Percentiles rank a stretch among this genome's conserved stretches.
Conservation (phyloP, 2,113 vertebrate genomes). For the Bucco capensis region DNA sequence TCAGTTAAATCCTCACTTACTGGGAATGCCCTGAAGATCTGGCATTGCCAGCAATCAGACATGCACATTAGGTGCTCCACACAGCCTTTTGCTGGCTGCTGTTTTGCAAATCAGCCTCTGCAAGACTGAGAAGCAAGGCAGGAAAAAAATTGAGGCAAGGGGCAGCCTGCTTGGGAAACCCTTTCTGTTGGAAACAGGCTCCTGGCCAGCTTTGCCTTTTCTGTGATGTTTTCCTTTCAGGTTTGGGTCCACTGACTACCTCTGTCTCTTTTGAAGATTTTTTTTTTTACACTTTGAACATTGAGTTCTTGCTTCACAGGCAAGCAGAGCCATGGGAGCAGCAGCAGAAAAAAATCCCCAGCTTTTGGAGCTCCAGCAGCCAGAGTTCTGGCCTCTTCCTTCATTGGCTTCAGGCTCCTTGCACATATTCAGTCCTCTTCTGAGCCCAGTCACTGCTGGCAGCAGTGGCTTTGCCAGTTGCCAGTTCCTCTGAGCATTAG, state of each 20-base stretch:
- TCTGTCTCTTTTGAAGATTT: constrained; percentile 26
- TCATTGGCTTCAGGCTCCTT: neutral
- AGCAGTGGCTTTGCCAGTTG: neutral
- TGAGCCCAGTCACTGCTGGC: neutral
- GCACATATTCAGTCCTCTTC: neutral
- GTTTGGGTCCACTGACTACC: neutral
- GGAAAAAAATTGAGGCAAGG: constrained; percentile 34
- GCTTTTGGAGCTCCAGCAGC: neutral
- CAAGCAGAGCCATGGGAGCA: constrained; percentile 13
- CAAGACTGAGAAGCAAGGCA: constrained; percentile 1
- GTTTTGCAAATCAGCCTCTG: neutral
- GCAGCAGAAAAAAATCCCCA: neutral
- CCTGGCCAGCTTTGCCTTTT: constrained; percentile 23
- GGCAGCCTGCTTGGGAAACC: constrained; percentile 24
- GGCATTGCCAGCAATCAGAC: neutral
- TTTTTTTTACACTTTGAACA: constrained; percentile 27
- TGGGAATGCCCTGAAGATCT: neutral
- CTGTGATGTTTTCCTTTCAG: constrained; percentile 1
- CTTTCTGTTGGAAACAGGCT: constrained; percentile 16
- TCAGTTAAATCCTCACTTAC: neutral
- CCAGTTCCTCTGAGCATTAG: neutral
- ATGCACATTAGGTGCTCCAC: neutral
- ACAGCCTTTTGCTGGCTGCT: constrained; percentile 1
- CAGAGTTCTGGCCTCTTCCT: constrained; percentile 3
- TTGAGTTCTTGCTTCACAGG: neutral